These are phyloP conservation scores for Plumapathes pennacea DNA, from an alignment of 92 coral and sea anemone species.

Conservation along the genomic window DNA sequence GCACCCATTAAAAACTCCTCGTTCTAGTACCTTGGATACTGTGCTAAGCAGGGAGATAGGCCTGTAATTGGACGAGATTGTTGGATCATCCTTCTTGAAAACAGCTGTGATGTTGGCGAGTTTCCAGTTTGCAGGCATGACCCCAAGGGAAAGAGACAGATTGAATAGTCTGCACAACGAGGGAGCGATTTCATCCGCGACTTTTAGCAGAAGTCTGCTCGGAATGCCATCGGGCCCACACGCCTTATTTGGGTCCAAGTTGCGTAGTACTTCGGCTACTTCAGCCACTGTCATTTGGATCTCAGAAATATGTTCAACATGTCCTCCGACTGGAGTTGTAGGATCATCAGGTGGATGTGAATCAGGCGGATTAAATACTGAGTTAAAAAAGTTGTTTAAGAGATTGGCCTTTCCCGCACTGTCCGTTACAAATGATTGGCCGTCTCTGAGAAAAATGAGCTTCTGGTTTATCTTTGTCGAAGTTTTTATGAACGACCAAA, in stretches of 20 bases:
- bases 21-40: constrained; percentile 21
- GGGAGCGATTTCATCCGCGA: constrained; percentile 29
- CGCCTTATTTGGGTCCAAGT: constrained; percentile 6
- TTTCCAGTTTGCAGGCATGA: constrained; percentile 34
- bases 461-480: constrained; percentile 32
- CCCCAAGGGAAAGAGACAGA: constrained; percentile 16
- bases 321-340: no score
- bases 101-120: constrained; percentile 44
- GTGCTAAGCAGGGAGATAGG: constrained; percentile 4
- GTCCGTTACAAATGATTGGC: constrained; percentile 8
- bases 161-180: constrained; percentile 26
- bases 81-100: constrained; percentile 26
- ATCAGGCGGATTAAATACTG: constrained; percentile 20
- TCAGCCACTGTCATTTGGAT: constrained; percentile 11
- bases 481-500: constrained; percentile 40
- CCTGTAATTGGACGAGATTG: constrained; percentile 30
- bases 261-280: constrained; percentile 16
- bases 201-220: constrained; percentile 32
- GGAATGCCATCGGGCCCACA: constrained; percentile 26
- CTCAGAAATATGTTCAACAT: constrained; percentile 24
- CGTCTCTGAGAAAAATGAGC: constrained; percentile 20
- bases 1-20: constrained; percentile 11
- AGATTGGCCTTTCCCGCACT: constrained; percentile 26
- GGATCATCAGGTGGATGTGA: neutral
- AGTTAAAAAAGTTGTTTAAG: constrained; percentile 40